Conservation (phyloP, 2,113 vertebrate species). For the Chamaea fasciata region DNA sequence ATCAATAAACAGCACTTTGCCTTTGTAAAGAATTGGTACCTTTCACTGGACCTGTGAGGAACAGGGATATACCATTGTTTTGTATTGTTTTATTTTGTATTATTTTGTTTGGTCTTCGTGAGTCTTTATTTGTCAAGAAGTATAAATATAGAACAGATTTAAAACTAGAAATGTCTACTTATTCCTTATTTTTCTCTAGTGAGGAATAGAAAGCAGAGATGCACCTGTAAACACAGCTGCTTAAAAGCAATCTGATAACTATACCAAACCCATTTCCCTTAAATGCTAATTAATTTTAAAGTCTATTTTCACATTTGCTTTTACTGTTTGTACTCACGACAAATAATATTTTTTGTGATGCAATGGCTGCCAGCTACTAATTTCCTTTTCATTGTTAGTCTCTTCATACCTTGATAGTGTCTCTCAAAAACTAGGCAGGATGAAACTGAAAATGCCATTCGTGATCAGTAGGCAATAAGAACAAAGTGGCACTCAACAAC, state of each 20-base stretch:
- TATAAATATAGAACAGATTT: background rate
- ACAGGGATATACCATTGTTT: background rate
- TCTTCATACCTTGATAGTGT: background rate
- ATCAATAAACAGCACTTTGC: background rate
- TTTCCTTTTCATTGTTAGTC: background rate
- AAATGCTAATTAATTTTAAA: slow-evolving; percentile 16
- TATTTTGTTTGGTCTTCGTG: background rate
- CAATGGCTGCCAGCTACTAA: background rate
- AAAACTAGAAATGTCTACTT: background rate
- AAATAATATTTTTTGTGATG: background rate
- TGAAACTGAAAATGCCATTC: background rate
- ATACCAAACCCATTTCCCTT: background rate
- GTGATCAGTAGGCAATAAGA: background rate
- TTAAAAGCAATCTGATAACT: background rate
- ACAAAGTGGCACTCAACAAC: background rate
- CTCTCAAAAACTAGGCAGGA: background rate
- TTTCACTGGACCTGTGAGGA: background rate
- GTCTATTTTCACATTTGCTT: background rate
- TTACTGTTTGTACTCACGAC: background rate
- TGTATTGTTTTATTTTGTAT: background rate
- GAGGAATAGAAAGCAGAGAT: background rate
- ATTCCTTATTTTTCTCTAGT: background rate
- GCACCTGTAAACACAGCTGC: background rate
- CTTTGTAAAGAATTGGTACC: background rate
- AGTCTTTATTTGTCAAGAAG: background rate